Conservation (phyloP, 1,140 invertebrate species). For the Hetaerina americana region DNA sequence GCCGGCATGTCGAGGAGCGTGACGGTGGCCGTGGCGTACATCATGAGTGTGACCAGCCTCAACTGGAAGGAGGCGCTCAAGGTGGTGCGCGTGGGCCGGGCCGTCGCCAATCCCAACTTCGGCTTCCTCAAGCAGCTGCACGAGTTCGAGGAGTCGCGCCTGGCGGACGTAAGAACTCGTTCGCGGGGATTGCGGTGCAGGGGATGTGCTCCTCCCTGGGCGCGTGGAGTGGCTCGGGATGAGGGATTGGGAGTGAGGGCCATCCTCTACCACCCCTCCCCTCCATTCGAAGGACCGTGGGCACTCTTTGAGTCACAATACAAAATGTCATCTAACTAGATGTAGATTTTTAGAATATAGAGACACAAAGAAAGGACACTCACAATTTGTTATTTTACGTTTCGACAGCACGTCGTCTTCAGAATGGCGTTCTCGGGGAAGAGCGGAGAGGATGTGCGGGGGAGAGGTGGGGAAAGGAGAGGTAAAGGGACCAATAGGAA, state of each 20-base stretch:
- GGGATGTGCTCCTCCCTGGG: no score
- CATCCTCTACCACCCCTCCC: no score
- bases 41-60: slow-evolving; percentile 87
- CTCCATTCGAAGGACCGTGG: not conserved
- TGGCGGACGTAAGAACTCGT: slow-evolving; percentile 51
- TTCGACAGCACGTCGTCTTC: not conserved
- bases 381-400: no score
- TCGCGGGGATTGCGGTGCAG: not conserved
- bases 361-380: no score
- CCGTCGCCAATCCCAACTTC: slow-evolving; percentile 87
- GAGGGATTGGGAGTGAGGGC: no score
- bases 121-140: slow-evolving; percentile 90
- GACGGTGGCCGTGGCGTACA: slow-evolving; percentile 85
- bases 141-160: slow-evolving; percentile 72
- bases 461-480: no score
- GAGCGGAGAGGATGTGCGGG: no score
- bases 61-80: slow-evolving; percentile 87
- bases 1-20: slow-evolving; percentile 94
- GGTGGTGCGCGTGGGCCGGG: slow-evolving; percentile 76
- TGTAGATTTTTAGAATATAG: no score
- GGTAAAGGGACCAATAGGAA: no score
- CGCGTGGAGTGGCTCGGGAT: no score
- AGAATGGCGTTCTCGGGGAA: no score
- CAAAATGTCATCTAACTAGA: not conserved
- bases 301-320: not conserved